These are phyloP conservation scores for Paracanthobrama guichenoti DNA, from an alignment of 2,113 vertebrate species.

Conservation along the genomic window DNA sequence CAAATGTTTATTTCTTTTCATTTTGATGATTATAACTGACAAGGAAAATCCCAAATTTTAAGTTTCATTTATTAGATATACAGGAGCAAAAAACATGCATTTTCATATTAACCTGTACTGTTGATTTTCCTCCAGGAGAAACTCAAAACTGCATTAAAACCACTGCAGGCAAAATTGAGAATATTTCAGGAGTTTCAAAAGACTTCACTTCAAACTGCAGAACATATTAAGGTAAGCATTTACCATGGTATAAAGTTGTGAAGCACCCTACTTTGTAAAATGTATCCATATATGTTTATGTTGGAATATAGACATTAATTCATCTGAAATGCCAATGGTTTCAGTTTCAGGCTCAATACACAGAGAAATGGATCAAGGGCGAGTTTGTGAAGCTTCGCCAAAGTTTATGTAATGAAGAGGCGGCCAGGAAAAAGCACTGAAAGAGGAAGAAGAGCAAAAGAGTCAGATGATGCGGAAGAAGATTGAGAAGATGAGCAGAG, in stretches of 20 bases:
- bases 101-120: not conserved
- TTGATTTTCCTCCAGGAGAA: conserved; percentile 25
- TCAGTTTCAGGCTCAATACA: conserved; percentile 29
- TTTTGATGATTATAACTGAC: no score
- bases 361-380: conserved; percentile 26
- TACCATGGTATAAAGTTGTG: not conserved
- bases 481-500: conserved; percentile 9
- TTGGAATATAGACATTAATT: not conserved
- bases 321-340: not conserved
- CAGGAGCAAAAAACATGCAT: not conserved
- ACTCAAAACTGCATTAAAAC: conserved; percentile 18
- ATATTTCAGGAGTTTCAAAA: conserved; percentile 28
- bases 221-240: conserved; percentile 32
- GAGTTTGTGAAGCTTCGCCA: conserved; percentile 40
- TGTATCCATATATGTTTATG: not conserved
- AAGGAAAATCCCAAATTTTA: no score
- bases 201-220: conserved; percentile 16
- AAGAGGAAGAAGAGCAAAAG: conserved; percentile 34
- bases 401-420: conserved; percentile 42
- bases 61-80: not conserved
- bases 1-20: no score
- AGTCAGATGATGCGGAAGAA: conserved; percentile 36
- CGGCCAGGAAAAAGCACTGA: conserved; percentile 30
- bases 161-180: conserved; percentile 1
- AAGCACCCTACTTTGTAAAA: not conserved